Conservation (phyloP, 2,113 vertebrate species). For the Hiodon alosoides region DNA sequence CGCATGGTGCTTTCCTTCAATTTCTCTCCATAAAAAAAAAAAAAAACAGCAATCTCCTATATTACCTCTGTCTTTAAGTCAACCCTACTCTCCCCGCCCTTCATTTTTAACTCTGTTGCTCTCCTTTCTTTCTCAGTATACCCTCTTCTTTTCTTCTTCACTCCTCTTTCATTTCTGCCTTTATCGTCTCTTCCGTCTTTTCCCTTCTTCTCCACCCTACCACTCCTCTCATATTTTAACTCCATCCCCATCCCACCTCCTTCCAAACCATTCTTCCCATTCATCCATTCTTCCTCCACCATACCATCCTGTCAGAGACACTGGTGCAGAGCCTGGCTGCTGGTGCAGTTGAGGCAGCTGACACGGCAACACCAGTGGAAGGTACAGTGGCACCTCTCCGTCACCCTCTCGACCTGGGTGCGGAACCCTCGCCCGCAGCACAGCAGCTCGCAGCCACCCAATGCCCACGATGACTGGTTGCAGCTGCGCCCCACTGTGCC, state of each 20-base stretch:
- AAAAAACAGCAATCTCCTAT: background rate
- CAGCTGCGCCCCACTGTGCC: constrained; percentile 84
- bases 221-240: background rate
- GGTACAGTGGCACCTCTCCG: constrained; percentile 94
- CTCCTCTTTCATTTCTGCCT: background rate
- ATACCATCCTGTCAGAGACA: constrained; percentile 72
- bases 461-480: constrained; percentile 88
- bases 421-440: constrained; percentile 91
- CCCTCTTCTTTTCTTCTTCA: background rate
- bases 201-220: background rate
- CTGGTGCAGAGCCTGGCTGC: constrained; percentile 84
- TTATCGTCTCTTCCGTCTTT: background rate
- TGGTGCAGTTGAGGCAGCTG: constrained; percentile 97
- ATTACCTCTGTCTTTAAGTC: background rate
- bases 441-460: constrained; percentile 93
- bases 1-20: background rate
- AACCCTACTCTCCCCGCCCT: background rate
- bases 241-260: background rate
- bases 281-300: background rate
- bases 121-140: too few species aligned
- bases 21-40: background rate
- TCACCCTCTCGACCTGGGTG: constrained; percentile 80
- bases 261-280: background rate
- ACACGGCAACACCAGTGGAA: constrained; percentile 99
- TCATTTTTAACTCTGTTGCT: background rate